phyloP scores from a whole-genome alignment of 1,140 invertebrate species.

The Melanaphis sacchari region DNA sequence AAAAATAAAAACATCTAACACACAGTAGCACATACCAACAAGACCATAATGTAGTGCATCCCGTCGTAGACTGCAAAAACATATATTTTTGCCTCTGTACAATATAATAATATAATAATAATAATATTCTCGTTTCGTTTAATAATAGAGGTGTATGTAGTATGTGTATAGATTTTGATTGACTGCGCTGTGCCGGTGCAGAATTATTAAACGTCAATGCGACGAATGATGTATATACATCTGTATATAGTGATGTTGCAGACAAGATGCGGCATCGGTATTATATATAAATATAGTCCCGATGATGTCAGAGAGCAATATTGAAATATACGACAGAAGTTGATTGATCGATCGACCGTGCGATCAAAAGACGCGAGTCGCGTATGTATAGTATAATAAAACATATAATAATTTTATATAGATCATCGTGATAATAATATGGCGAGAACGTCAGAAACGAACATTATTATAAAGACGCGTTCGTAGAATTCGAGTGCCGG shows the following conservation, averaged over 20 bases:
- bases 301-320: neutral
- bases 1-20: neutral
- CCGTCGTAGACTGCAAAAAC: neutral
- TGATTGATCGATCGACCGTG: constrained; percentile 12
- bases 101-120: neutral
- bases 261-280: neutral
- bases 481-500: neutral
- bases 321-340: neutral
- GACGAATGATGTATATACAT: neutral
- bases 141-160: neutral
- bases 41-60: neutral
- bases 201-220: neutral
- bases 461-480: neutral
- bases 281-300: neutral
- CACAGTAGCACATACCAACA: neutral
- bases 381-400: neutral
- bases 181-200: neutral
- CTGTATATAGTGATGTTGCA: neutral
- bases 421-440: neutral
- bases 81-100: neutral
- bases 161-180: neutral
- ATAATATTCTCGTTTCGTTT: neutral
- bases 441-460: neutral
- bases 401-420: neutral
- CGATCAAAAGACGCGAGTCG: neutral